Evolutionary conservation across 2,113 vertebrate species (phyloP), one percentile per base, ranked within the genome.

Genomic region (Ceyx margarethae): DNA sequence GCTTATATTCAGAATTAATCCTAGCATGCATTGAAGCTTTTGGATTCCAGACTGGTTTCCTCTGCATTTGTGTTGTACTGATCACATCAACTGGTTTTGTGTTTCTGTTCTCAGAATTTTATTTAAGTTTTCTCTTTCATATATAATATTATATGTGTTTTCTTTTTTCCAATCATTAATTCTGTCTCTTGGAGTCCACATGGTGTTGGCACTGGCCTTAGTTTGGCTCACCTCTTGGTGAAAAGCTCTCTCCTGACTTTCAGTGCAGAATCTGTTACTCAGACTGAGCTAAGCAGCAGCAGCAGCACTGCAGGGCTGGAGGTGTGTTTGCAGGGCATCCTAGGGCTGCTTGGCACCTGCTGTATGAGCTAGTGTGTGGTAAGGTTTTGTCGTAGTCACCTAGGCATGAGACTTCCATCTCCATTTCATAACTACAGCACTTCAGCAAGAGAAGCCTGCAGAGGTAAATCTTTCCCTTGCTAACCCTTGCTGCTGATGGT

Each of bases 1-100:
- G 68, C 43, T 94, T 60, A 64, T 33, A 84, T 87, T 81, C 84
- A 83, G 65, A 90, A 80, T 69, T 85, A 90, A 93, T 90, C 43
- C 82, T 43, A 60, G 58, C 66, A 80, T 86, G 56, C 17, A 53
- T 2, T 76, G 81, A 85, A 79, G 65, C 61, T 85, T 87, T 88
- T 83, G 61, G 60, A 83, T 81, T 66, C 57, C 53, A 51, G 35
- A 16, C n/a, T 65, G 61, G 10, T 85, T 76, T 87, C 35, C 75
- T 91, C 84, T 89, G 62, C 35, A 7, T 80, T 87, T 80, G 22
- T 60, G 51, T 73, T 50, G 28, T 75, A 53, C 53, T 53, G 58
- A 46, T 92, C 31, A 11, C 43, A 85, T 48, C 46, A 40, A 42
- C 60, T 58, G 33, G 3, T 77, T 57, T 25, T 54, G 19, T 20